These are phyloP conservation scores for Pristionchus mayeri DNA, from an alignment of 2,888 invertebrate species.

Conservation along the genomic window DNA sequence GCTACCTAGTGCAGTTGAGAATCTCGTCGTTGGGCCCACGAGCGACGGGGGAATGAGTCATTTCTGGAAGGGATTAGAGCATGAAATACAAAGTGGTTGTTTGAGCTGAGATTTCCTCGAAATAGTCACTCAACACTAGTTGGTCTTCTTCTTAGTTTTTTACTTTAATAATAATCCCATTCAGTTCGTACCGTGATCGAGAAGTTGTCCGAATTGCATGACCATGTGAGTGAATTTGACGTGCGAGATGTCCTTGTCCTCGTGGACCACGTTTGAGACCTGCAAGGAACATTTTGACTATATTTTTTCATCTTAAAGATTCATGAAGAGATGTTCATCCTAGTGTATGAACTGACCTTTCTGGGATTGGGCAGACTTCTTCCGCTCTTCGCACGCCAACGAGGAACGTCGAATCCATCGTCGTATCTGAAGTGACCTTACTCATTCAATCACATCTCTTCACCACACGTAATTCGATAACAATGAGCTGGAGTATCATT, in stretches of 20 bases:
- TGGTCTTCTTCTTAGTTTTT: neutral
- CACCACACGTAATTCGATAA: too few relatives aligned
- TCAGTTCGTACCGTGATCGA: conserved; percentile 88
- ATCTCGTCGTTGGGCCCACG: conserved; percentile 75
- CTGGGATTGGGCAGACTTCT: conserved; percentile 72
- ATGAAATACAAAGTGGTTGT: too few relatives aligned
- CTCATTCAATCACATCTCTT: neutral
- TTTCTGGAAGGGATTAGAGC: conserved; percentile 55
- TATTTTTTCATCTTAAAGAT: too few relatives aligned
- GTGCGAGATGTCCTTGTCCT: conserved; percentile 69
- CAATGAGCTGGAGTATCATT: too few relatives aligned
- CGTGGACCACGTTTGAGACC: conserved; percentile 74
- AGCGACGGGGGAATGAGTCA: conserved; percentile 74
- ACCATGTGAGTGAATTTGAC: conserved; percentile 78
- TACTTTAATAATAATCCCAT: conserved; percentile 48
- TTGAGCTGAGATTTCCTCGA: too few relatives aligned
- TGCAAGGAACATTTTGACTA: neutral
- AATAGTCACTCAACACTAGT: too few relatives aligned
- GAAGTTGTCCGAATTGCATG: conserved; percentile 94
- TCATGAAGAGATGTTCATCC: neutral
- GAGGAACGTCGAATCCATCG: conserved; percentile 63
- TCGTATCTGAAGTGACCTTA: conserved; percentile 19
- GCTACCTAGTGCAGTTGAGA: conserved; percentile 75
- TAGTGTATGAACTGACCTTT: conserved; percentile 46
- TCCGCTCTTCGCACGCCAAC: conserved; percentile 65